phyloP scores from a whole-genome alignment of 1,140 invertebrate genomes.

The Aphaenogaster ashmeadi region DNA sequence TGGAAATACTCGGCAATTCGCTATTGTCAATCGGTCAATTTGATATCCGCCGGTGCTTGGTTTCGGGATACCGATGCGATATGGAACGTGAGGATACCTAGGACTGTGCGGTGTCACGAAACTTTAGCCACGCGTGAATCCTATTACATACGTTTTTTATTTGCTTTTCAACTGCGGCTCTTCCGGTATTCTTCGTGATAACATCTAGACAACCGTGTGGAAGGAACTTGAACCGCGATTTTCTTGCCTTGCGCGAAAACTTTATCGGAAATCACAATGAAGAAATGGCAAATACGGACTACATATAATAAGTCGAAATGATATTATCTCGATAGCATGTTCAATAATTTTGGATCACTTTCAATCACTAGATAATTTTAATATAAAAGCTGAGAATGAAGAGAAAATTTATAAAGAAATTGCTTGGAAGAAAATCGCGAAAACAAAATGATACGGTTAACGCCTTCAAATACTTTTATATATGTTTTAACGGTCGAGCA shows the following conservation, averaged over 20 bases:
- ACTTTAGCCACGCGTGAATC: slow-evolving; percentile 43
- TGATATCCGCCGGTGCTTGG: background rate
- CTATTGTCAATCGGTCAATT: slow-evolving; percentile 5
- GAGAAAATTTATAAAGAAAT: background rate
- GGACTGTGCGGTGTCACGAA: slow-evolving; percentile 15
- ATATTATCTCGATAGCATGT: background rate
- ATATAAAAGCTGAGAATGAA: background rate
- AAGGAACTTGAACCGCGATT: slow-evolving; percentile 5
- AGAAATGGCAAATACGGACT: background rate
- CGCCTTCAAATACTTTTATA: slow-evolving; percentile 10
- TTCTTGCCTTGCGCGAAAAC: background rate
- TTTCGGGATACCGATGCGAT: slow-evolving; percentile 30
- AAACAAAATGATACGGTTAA: background rate
- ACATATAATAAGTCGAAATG: background rate
- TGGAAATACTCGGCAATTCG: background rate
- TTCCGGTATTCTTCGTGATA: slow-evolving; percentile 28
- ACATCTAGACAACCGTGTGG: slow-evolving; percentile 19
- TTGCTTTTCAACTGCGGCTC: slow-evolving; percentile 18
- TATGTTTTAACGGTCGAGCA: slow-evolving; percentile 3
- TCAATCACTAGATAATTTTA: background rate
- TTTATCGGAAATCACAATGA: background rate
- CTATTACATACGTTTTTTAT: slow-evolving; percentile 32
- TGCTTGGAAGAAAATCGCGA: background rate
- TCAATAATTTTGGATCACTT: background rate
- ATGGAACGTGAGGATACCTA: slow-evolving; percentile 5